Evolutionary conservation across 2,888 invertebrate species (phyloP), one percentile per base, ranked within the genome.

Genomic region (Elysia crispata): DNA sequence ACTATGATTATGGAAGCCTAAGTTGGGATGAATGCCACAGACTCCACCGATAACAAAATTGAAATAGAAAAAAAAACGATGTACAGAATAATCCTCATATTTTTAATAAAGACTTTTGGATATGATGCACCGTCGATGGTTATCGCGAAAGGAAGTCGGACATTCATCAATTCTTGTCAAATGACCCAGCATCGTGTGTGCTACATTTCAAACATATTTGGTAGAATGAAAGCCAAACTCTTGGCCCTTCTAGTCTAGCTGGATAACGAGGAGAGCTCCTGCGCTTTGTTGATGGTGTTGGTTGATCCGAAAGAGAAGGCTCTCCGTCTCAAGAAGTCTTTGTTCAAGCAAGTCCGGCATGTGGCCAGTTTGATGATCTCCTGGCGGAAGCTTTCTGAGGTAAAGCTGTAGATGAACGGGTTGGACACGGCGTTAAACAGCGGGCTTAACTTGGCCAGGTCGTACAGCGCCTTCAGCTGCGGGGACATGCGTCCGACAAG

Each of bases 401-500:
- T 86, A 76, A 88, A 86, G 76, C 88, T 87, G 81, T 90, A 90
- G 75, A 90, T 89, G 69, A 89, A 80, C 0, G 90, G 90, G 79
- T 90, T 90, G 20, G 89, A 81, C 8, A 87, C 86, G 79, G 86
- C 86, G 80, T 87, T 88, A 11, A 88, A 76, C 49, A 87, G 72
- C 41, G 87, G 87, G 11, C 85, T 86, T 18, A 86, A 74, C 30
- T 87, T 82, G 31, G 87, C 86, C 67, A 87, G 80, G 78, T 88
- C 87, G 66, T 85, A 86, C 31, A 84, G 62, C 41, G 86, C 85
- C 73, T 87, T 86, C 1, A 81, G 83, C 0, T 57, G 41, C 8
- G 77, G 79, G 8, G 82, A 80, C 60, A 85, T 83, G 23, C 74
- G 69, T n/a, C 80, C 72, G 60, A 86, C 86, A 62, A 85, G 82